Evolutionary conservation across 1,140 invertebrate genomes (phyloP), one percentile per base, ranked within the genome.

Genomic region (Drosophila navojoa): DNA sequence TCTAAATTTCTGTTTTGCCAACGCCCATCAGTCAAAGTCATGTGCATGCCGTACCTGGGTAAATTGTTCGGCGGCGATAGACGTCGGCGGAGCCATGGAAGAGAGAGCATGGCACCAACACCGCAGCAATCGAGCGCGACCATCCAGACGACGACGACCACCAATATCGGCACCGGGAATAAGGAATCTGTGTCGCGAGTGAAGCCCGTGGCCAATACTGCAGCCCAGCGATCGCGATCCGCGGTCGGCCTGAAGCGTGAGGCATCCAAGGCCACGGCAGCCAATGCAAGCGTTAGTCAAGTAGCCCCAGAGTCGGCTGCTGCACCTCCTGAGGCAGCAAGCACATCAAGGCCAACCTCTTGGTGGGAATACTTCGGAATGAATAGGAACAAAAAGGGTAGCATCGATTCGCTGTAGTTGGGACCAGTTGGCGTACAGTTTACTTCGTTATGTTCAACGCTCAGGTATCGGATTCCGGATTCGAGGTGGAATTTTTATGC

Each of bases 351-450:
- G 25, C 11, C 27, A 1, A 50, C 35, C 15, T 47, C 74, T 22
- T 81, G 79, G 79, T 81, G 74, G 79, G 70, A 72, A 5, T 81
- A 70, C 40, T 35, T 81, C 11, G 79, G 79, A 1, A 70, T 81
- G 40, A 74, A 53, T 29, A 74, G 35, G 45, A 66, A 38, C 42
- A 81, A 81, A 42, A 81, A 81, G 52, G 15, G 44, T 47, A 74
- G 35, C 49, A 47, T 57, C 11, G 54, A 57, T 22, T 69, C 79
- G 16, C 63, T 77, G 3, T 15, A 68, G 16, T 7, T 0, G 7
- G n/a, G 15, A n/a, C 19, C 4, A 32, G 19, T 22, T 22, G 10
- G 11, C 5, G 10, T 44, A 4, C 4, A 22, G 11, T 6, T 42
- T 22, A 32, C 10, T 4, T 4, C 16, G 11, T 32, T 32, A 13